phyloP scores from a whole-genome alignment of 2,888 invertebrate species.

The Brachypterus glaber region DNA sequence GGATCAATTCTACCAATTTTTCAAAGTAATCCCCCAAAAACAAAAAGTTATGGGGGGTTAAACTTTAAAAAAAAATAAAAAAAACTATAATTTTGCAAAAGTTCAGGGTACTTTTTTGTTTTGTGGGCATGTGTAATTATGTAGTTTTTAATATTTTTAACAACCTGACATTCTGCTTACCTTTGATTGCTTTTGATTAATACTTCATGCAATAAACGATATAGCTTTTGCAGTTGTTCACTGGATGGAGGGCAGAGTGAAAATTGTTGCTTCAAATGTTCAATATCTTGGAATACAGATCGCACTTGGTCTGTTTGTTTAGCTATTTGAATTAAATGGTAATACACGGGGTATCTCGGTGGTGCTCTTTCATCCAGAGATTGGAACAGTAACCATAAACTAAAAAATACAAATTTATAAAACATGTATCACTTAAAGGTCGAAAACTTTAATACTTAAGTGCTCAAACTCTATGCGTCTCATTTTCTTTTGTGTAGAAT shows the following conservation, averaged over 20 bases:
- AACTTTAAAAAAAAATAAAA: too few relatives aligned
- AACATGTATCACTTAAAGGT: background rate
- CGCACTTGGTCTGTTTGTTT: conserved; percentile 78
- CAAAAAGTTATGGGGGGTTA: too few relatives aligned
- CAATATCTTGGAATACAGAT: conserved; percentile 76
- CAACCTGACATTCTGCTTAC: conserved; percentile 46
- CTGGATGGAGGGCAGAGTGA: conserved; percentile 70
- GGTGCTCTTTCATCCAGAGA: conserved; percentile 77
- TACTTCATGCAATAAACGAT: conserved; percentile 81
- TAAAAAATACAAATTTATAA: conserved; percentile 37
- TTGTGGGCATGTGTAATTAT: too few relatives aligned
- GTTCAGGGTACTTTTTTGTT: too few relatives aligned
- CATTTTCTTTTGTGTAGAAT: too few relatives aligned
- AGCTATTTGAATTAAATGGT: conserved; percentile 81
- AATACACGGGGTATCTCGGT: conserved; percentile 86
- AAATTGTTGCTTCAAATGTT: conserved; percentile 73
- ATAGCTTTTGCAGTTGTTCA: conserved; percentile 85
- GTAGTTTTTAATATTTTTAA: too few relatives aligned
- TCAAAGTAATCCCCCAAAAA: too few relatives aligned
- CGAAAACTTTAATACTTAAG: too few relatives aligned
- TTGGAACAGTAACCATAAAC: conserved; percentile 85
- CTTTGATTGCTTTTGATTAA: conserved; percentile 77
- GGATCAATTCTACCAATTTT: too few relatives aligned
- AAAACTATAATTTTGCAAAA: too few relatives aligned
- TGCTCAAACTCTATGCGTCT: too few relatives aligned